Evolutionary conservation across 2,888 invertebrate species (phyloP), one percentile per base, ranked within the genome.

Genomic region (Hyposoter dolosus): DNA sequence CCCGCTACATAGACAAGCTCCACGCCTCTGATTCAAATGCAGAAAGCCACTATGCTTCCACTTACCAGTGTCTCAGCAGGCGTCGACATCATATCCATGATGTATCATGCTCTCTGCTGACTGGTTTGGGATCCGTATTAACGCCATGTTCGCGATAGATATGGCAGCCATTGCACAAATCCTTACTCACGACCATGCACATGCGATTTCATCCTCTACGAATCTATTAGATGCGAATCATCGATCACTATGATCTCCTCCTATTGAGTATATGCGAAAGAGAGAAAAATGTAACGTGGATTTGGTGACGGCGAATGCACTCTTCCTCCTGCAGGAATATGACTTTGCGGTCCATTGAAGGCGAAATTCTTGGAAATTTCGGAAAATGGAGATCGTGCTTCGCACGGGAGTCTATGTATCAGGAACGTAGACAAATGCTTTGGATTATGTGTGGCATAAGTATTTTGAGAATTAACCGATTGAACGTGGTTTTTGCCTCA

Each of bases 101-200:
- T 72, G 80, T 80, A 83, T 83, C 77, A 77, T 32, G 78, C 76
- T n/a, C n/a, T n/a, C 78, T 78, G 74, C 43, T 74, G 72, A 45
- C 43, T 68, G 77, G 32, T 82, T 68, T 68, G 45, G 40, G 68
- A 82, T 77, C 86, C 74, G 78, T 82, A 77, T 82, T 85, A 82
- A 82, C 69, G 65, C 81, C 76, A 43, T 50, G 72, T 53, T 56
- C 53, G 7, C 53, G 7, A 79, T 71, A 72, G 47, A 53, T 53
- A 35, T 60, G 19, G 6, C 9, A 65, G 66, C 53, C 32, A 69
- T 80, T 50, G 50, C 63, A 43, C 3, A 69, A 80, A 68, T 75
- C 60, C 74, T 47, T 19, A 40, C 32, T 19, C 43, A 19, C 72
- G 28, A 80, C 69, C 47, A 63, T 28, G 6, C 63, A 56, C 40